Evolutionary conservation across 2,888 invertebrate genomes (phyloP), one percentile per base, ranked within the genome.

Genomic region (Thereva nobilitata): DNA sequence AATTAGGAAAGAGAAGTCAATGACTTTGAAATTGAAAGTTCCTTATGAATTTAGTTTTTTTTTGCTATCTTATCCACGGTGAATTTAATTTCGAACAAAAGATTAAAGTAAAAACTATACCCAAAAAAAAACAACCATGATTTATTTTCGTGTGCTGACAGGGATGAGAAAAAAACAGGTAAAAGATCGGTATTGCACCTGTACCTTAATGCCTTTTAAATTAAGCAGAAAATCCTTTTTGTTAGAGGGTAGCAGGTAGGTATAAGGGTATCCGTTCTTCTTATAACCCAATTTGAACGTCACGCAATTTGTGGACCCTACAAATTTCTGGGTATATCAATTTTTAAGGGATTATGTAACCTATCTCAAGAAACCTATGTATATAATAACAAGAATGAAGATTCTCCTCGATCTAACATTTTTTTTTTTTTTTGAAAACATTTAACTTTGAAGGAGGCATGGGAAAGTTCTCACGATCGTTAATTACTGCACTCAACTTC

Each of bases 391-490:
- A 52, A 42, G 40, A 57, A 42, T 57, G 35, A 45, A 23, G 8
- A 35, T 45, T 44, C 23, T 44, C n/a, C 37, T 5, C 5, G 1
- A 23, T 23, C 23, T 23, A 23, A 2, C 23, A 23, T 23, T 23
- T 23, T 23, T 23, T 23, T 23, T 23, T 23, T 23, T 23, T 23
- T 23, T 23, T 23, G 23, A 23, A 23, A 23, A 23, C 23, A 23
- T 23, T 23, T 23, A 23, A 23, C 23, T 23, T 23, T 23, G 23
- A 23, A 23, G 23, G 2, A n/a, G 59, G 50, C 66, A 69, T 73
- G 73, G 70, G 73, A 73, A 73, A 71, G 41, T 73, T 73, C 72
- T 55, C 73, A 73, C 73, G 72, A 37, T 42, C 41, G 57, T 55
- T 68, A 68, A 68, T 70, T 70, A 23, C 23, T 23, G 52, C 55